phyloP scores from a whole-genome alignment of 2,797 vertebrate species.

The Dicrostonyx torquatus region DNA sequence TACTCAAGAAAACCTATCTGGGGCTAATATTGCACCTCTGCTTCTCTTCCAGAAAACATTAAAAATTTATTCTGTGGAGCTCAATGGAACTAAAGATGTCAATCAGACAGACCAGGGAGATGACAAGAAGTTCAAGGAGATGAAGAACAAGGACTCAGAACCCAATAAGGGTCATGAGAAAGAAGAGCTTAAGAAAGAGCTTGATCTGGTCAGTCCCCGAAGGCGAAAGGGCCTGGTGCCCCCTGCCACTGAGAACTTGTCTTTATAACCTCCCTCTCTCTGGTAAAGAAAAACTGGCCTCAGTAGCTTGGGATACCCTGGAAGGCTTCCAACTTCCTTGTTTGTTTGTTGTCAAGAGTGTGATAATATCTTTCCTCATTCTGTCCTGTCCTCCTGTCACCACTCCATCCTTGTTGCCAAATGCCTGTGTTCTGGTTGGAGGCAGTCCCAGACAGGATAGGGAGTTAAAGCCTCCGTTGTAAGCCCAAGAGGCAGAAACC shows the following conservation, averaged over 20 bases:
- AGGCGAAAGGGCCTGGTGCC: background rate
- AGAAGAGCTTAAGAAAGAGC: conserved; percentile 86
- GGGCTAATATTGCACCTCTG: background rate
- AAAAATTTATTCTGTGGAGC: conserved; percentile 85
- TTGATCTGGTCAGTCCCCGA: conserved; percentile 87
- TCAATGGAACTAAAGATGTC: conserved; percentile 82
- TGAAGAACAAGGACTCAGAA: conserved; percentile 78
- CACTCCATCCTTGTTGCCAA: background rate
- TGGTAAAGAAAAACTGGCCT: background rate
- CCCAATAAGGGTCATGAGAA: conserved; percentile 81
- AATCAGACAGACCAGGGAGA: conserved; percentile 59
- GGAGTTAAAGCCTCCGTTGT: background rate
- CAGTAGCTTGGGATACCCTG: background rate
- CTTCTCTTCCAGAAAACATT: conserved; percentile 82
- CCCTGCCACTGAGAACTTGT: background rate
- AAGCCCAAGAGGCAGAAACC: background rate
- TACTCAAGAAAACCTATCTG: background rate
- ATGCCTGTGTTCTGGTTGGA: conserved; percentile 23
- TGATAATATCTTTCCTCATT: background rate
- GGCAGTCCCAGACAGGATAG: background rate
- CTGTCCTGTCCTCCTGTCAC: background rate
- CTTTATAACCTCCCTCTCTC: background rate
- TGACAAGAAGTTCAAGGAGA: conserved; percentile 77
- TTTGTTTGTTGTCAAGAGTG: background rate
- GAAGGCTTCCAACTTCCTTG: background rate